Evolutionary conservation across 2,113 vertebrate species (phyloP).

Genomic region (Nipponia nippon): DNA sequence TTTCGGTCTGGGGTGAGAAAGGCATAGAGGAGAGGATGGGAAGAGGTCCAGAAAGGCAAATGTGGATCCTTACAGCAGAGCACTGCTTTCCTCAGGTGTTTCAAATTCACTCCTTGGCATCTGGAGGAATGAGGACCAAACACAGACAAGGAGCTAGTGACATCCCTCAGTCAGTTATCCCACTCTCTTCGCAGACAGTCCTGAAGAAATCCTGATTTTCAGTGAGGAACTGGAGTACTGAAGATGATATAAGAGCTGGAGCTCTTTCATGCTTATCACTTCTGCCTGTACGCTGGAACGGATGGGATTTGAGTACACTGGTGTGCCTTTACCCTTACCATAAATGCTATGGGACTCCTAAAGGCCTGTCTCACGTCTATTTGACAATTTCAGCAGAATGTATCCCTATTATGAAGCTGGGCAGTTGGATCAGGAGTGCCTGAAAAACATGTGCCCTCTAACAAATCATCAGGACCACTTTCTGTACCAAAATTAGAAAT

Average conservation of each 20-base stretch:
- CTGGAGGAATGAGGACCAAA: background rate
- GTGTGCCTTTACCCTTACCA: background rate
- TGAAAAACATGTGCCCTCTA: background rate
- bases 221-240: background rate
- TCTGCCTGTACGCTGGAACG: background rate
- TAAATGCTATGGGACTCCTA: background rate
- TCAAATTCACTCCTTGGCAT: background rate
- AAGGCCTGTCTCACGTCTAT: background rate
- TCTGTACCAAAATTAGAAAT: background rate
- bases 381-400: background rate
- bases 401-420: background rate
- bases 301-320: background rate
- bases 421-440: background rate
- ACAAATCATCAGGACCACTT: background rate
- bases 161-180: background rate
- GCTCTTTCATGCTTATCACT: fast-evolving
- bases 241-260: background rate
- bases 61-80: background rate
- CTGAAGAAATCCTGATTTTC: background rate
- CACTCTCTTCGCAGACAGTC: background rate
- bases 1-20: background rate
- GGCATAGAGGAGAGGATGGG: fast-evolving
- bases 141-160: background rate
- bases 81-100: background rate
- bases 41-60: background rate